phyloP scores from a whole-genome alignment of 1,140 invertebrate species.

The Drosophila murphyi region DNA sequence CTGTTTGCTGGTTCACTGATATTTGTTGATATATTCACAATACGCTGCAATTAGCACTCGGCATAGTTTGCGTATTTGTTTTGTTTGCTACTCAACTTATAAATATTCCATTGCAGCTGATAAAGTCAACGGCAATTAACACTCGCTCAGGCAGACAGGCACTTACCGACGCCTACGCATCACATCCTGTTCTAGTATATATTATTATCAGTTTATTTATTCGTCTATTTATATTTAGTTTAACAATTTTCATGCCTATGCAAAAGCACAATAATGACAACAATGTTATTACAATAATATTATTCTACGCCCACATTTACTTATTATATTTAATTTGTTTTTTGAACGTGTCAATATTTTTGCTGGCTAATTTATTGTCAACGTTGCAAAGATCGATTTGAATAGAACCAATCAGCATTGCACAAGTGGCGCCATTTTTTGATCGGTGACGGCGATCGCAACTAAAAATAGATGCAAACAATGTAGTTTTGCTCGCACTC shows the following conservation, averaged over 20 bases:
- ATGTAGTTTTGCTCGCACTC: neutral
- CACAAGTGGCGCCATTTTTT: conserved; percentile 42
- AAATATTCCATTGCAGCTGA: conserved; percentile 73
- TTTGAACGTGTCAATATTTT: conserved; percentile 73
- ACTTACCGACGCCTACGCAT: conserved; percentile 42
- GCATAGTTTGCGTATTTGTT: conserved; percentile 12
- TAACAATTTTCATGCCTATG: conserved; percentile 70
- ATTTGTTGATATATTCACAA: neutral
- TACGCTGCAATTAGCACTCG: conserved; percentile 11
- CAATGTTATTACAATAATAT: neutral
- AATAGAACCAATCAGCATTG: conserved; percentile 1
- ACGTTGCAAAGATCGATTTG: conserved; percentile 34
- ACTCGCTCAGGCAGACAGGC: conserved; percentile 17
- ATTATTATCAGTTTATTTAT: conserved; percentile 6
- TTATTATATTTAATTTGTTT: neutral
- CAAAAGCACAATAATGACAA: conserved; percentile 59
- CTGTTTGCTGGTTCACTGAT: conserved; percentile 12
- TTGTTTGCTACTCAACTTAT: conserved; percentile 33
- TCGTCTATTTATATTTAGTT: conserved; percentile 63
- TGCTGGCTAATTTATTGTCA: conserved; percentile 27
- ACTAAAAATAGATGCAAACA: conserved; percentile 38
- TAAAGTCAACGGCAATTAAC: conserved; percentile 69
- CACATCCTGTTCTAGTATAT: conserved; percentile 37
- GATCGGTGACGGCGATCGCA: conserved; percentile 21
- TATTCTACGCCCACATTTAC: no score